A percentile compares a stretch with the other conserved stretches of the same genome.
phyloP scores from a whole-genome alignment of 2,113 vertebrate genomes.

The Ciconia boyciana region DNA sequence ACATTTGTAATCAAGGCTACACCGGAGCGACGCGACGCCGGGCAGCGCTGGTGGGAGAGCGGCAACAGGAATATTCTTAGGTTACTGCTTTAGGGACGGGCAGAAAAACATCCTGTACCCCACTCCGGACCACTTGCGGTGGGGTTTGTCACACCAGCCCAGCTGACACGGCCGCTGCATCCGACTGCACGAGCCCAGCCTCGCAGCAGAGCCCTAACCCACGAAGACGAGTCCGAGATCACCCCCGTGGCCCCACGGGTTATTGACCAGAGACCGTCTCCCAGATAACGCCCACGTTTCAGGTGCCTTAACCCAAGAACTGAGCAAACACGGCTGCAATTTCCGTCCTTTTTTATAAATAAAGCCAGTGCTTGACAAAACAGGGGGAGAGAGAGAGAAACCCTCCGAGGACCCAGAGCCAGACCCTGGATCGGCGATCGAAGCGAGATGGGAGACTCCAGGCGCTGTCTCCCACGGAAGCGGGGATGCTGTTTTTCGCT shows the following conservation, averaged over 20 bases:
- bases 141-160: neutral
- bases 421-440: rapidly evolving
- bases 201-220: neutral
- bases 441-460: neutral
- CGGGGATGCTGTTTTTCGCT: neutral
- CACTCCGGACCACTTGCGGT: rapidly evolving
- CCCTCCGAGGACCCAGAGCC: neutral
- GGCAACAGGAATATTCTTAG: rapidly evolving
- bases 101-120: neutral
- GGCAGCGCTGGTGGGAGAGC: neutral
- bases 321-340: neutral
- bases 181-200: neutral
- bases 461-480: neutral
- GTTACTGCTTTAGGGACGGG: neutral
- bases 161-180: neutral
- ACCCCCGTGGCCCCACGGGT: neutral
- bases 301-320: neutral
- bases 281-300: neutral
- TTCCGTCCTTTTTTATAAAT: neutral
- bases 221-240: too few relatives aligned
- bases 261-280: neutral
- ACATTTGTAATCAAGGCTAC: too few relatives aligned
- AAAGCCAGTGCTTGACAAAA: neutral
- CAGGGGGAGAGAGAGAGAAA: neutral
- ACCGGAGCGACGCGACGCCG: neutral